A percentile compares a stretch with the other conserved stretches of the same genome.
Evolutionary conservation across 2,113 vertebrate genomes (phyloP).

Genomic region (Scatophagus argus): DNA sequence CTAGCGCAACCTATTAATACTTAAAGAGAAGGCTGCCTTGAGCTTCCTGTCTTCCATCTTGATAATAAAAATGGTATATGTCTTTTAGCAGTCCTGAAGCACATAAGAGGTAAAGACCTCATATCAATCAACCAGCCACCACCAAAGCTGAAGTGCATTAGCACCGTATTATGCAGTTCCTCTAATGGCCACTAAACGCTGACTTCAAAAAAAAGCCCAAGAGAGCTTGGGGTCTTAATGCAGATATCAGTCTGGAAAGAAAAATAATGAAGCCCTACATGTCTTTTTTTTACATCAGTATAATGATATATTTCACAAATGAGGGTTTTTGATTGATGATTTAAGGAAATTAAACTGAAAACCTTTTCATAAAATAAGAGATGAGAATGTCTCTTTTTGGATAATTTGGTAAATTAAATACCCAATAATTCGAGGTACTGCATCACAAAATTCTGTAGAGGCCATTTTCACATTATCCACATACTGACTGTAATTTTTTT

Average conservation of each 20-base stretch:
- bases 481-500: no score
- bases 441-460: no score
- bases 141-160: conserved; percentile 11
- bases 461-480: no score
- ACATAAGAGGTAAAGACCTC: conserved; percentile 29
- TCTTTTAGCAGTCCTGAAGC: conserved; percentile 26
- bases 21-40: conserved; percentile 58
- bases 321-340: no score
- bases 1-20: conserved; percentile 66
- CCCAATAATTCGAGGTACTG: no score
- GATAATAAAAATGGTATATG: conserved; percentile 46
- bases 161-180: background rate
- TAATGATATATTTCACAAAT: no score
- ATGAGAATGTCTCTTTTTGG: background rate
- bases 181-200: background rate
- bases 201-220: background rate
- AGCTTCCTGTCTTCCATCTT: conserved; percentile 48
- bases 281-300: background rate
- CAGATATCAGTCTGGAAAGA: background rate
- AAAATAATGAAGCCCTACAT: no score
- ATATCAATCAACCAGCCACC: conserved; percentile 42
- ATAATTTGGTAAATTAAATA: no score
- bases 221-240: background rate
- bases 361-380: background rate
- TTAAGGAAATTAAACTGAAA: no score